These are phyloP conservation scores for Drosophila mimetica DNA, from an alignment of 2,888 invertebrate species.

Conservation along the genomic window DNA sequence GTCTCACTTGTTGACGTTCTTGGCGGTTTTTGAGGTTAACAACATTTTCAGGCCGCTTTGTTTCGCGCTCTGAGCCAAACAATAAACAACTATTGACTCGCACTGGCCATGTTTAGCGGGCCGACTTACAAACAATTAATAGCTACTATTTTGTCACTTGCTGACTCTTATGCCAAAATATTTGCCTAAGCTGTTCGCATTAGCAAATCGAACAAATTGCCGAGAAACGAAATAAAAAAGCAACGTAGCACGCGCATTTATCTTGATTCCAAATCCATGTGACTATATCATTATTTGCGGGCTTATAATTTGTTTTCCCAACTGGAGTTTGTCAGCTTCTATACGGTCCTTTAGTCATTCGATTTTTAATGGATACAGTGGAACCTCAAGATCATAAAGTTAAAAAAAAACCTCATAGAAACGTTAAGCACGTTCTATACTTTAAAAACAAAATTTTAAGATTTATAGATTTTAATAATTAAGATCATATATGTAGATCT, in stretches of 20 bases:
- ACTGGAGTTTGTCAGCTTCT: conserved; percentile 22
- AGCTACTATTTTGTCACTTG: conserved; percentile 68
- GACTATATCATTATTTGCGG: conserved; percentile 29
- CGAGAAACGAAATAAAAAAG: conserved; percentile 21
- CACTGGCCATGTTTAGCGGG: conserved; percentile 62
- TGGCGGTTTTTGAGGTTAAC: conserved; percentile 82
- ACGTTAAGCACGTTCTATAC: too few relatives aligned
- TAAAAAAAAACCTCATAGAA: too few relatives aligned
- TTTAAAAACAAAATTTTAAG: too few relatives aligned
- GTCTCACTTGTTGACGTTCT: conserved; percentile 72
- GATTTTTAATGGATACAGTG: conserved; percentile 13
- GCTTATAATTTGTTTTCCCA: conserved; percentile 41
- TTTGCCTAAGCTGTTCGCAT: conserved; percentile 67
- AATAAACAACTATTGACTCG: conserved; percentile 50
- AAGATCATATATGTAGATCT: too few relatives aligned
- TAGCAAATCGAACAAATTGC: conserved; percentile 58
- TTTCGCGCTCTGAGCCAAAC: conserved; percentile 41
- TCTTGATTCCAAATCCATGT: conserved; percentile 46
- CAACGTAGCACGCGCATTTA: conserved; percentile 49
- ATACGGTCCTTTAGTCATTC: conserved; percentile 15
- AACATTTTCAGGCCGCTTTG: conserved; percentile 72
- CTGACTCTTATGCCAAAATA: conserved; percentile 62
- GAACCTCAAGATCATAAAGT: background rate
- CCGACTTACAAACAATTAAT: conserved; percentile 62
- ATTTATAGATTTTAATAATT: too few relatives aligned